These are phyloP conservation scores for Mesaphorura yosii DNA, from an alignment of 1,140 invertebrate species.

Conservation along the genomic window DNA sequence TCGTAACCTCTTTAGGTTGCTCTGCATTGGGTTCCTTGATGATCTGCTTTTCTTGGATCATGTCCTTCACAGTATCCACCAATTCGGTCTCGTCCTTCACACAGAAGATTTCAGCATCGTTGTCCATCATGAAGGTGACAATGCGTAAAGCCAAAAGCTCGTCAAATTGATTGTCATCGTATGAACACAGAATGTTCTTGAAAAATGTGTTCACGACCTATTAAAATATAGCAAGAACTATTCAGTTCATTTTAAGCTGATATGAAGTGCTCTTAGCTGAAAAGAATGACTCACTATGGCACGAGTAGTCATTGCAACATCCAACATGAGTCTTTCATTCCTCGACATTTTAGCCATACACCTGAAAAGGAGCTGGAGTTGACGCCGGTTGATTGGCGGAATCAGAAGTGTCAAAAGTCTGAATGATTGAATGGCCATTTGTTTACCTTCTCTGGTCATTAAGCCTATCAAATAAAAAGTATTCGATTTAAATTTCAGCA, in stretches of 20 bases:
- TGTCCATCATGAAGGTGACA: constrained; percentile 29
- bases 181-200: constrained; percentile 10
- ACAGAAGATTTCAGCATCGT: constrained; percentile 25
- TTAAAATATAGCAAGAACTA: background rate
- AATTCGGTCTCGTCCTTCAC: constrained; percentile 16
- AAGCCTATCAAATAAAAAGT: constrained; percentile 15
- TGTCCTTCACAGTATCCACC: constrained; percentile 9
- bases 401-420: constrained; percentile 21
- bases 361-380: constrained; percentile 24
- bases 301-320: constrained; percentile 22
- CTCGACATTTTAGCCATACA: constrained; percentile 26
- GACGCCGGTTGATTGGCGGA: constrained; percentile 20
- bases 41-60: constrained; percentile 23
- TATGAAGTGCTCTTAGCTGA: background rate
- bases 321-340: constrained; percentile 29
- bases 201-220: constrained; percentile 29
- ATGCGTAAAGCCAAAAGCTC: constrained; percentile 26
- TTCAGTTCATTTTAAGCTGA: background rate
- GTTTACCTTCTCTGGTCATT: constrained; percentile 27
- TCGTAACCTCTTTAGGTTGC: background rate
- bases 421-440: constrained; percentile 24
- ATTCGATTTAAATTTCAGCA: background rate
- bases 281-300: constrained; percentile 20
- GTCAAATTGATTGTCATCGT: constrained; percentile 20
- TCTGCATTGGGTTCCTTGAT: constrained; percentile 7